phyloP scores from a whole-genome alignment of 2,888 invertebrate species.

The Tetranychus truncatus region DNA sequence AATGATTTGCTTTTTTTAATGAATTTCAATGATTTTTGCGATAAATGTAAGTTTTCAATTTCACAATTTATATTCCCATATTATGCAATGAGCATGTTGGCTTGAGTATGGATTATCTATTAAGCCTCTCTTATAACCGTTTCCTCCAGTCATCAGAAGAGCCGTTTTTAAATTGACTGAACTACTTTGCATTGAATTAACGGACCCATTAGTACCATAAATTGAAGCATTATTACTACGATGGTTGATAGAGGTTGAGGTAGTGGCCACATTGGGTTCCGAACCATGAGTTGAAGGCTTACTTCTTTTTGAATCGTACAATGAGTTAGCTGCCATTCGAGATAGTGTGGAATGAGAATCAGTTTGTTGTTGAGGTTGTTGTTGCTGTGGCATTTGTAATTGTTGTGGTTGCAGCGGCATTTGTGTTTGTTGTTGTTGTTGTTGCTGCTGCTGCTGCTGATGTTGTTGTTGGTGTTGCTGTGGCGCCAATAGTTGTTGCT shows the following conservation, averaged over 20 bases:
- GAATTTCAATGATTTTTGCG: too few species aligned
- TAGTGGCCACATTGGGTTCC: conserved; percentile 1
- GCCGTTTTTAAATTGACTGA: conserved; percentile 40
- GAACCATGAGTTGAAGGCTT: conserved; percentile 4
- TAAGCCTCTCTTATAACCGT: conserved; percentile 71
- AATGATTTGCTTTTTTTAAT: too few species aligned
- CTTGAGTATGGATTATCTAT: conserved; percentile 38
- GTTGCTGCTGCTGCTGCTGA: not conserved
- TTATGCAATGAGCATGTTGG: conserved; percentile 61
- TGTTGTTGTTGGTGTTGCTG: conserved; percentile 1
- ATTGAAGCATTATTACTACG: not conserved
- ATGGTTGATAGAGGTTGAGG: not conserved
- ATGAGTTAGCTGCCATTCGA: conserved; percentile 7
- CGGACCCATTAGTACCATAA: conserved; percentile 9
- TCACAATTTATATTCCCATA: conserved; percentile 58
- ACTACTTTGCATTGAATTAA: not conserved
- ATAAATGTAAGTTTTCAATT: conserved; percentile 4
- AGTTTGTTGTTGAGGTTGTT: conserved; percentile 2
- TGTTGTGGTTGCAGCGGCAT: not conserved
- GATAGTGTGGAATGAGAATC: not conserved
- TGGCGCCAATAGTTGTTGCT: not conserved
- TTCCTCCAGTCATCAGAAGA: conserved; percentile 65
- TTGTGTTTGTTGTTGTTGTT: conserved; percentile 4
- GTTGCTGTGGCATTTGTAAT: not conserved
- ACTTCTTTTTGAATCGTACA: not conserved